A percentile compares a stretch with the other conserved stretches of the same genome.
Conservation (phyloP, 92 coral and sea anemone species). For the Palythoa heliodiscus region DNA sequence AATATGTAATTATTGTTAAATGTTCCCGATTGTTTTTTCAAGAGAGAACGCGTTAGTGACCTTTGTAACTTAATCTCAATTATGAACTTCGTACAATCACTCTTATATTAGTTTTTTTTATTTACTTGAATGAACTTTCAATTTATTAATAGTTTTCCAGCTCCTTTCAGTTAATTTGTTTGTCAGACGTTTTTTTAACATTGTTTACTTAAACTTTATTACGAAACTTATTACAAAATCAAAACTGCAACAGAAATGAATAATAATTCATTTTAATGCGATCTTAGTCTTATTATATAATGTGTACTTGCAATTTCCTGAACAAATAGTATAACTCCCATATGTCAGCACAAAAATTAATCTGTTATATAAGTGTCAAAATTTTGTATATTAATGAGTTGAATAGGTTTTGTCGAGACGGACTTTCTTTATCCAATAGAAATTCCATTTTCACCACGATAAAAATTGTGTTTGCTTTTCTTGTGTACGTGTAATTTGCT, state of each 20-base stretch:
- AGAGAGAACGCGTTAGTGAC: neutral
- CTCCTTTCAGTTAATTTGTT: conserved; percentile 28
- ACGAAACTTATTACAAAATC: conserved; percentile 16
- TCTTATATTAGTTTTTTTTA: neutral
- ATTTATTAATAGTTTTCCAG: conserved; percentile 9
- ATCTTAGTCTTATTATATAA: conserved; percentile 27
- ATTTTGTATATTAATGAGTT: conserved; percentile 25
- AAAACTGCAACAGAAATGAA: conserved; percentile 27
- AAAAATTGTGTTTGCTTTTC: conserved; percentile 18
- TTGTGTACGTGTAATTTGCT: neutral
- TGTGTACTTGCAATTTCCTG: conserved; percentile 63
- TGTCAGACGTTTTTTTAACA: neutral
- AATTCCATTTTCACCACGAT: conserved; percentile 44
- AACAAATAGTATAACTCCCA: conserved; percentile 40
- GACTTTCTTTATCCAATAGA: conserved; percentile 23
- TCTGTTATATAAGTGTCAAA: conserved; percentile 26
- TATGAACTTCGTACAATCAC: neutral
- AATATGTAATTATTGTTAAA: neutral
- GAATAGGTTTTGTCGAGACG: neutral
- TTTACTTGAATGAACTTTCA: neutral
- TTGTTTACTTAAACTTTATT: conserved; percentile 34
- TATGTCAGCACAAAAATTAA: conserved; percentile 12
- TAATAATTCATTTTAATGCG: conserved; percentile 6
- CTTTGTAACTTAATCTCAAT: neutral
- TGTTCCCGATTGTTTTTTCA: neutral